Base-by-base conservation (phyloP, 2,888 invertebrate species). In the Nematopogon swammerdamellus region DNA sequence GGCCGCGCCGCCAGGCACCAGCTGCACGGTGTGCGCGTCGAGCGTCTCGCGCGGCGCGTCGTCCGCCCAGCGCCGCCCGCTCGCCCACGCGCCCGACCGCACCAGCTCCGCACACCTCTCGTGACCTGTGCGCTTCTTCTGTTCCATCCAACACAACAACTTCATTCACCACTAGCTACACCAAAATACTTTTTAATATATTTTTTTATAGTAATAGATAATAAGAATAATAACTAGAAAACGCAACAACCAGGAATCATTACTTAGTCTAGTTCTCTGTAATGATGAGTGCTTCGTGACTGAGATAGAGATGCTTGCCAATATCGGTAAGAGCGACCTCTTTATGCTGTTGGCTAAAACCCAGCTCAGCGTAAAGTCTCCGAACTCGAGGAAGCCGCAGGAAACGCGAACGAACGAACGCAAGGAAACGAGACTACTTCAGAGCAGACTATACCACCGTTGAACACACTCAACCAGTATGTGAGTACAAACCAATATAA, bases 1-100 rank as follows among this genome's bases (percentile, higher is more conserved):
- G 70, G 97, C 98, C 1, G 98, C 95, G 0, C 97, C 97, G 57
- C 93, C 93, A 18, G 89, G 90, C 73, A 96, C 92, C 57, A 97
- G 80, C 50, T 91, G 89, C 68, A 92, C 74, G 44, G 69, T 62
- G 55, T 64, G 63, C 49, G 88, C 87, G 72, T 93, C 92, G 62
- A 95, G 90, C 62, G 95, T 91, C 25, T 88, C 88, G 82, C 95
- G 94, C 57, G 91, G 91, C 67, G 92, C 90, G 51, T 95, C 96
- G 56, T 91, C 89, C 0, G 94, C 88, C 77, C 77, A 79, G 54
- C 79, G 72, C 53, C 79, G 68, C 1, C 79, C 79, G 53, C 73
- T 73, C 48, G 79, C 79, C 94, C 95, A 96, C 66, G 94, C 94
- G 1, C 94, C 95, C 50, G 89, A 88, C 11, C 90, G 85, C 25